Evolutionary conservation across 2,113 vertebrate genomes (phyloP).

Genomic region (Hypomesus transpacificus): DNA sequence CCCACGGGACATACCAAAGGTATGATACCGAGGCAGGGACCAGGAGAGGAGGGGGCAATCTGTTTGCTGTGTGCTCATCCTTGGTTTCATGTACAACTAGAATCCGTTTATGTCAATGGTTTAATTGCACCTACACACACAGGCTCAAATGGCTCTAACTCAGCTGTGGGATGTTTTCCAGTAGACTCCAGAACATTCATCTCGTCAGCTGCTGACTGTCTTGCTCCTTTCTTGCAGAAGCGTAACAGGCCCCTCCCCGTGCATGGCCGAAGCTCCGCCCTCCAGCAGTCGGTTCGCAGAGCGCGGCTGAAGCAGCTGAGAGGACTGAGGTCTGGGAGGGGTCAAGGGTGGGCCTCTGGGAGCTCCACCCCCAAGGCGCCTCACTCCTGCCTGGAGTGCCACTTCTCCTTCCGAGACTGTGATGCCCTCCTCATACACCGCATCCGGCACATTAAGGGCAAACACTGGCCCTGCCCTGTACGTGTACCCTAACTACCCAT

Average conservation of each 20-base stretch:
- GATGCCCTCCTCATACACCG: constrained; percentile 75
- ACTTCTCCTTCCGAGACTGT: constrained; percentile 68
- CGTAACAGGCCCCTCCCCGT: constrained; percentile 40
- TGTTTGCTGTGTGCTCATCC: not conserved
- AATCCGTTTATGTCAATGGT: no score
- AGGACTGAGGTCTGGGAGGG: no score
- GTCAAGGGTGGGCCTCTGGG: constrained; percentile 44
- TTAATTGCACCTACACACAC: no score
- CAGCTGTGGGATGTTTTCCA: no score
- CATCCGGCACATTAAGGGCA: constrained; percentile 74
- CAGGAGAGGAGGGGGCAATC: not conserved
- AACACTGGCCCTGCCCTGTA: constrained; percentile 80
- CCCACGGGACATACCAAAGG: constrained; percentile 51
- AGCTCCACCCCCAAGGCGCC: constrained; percentile 59
- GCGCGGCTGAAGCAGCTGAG: constrained; percentile 63
- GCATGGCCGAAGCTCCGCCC: constrained; percentile 47
- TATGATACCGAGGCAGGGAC: constrained; percentile 7
- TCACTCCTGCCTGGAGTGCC: constrained; percentile 70
- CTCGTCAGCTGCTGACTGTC: not conserved
- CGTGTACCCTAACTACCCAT: constrained; percentile 27
- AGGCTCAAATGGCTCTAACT: no score
- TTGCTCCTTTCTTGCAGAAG: constrained; percentile 41
- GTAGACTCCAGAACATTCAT: no score
- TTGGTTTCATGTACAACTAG: not conserved
- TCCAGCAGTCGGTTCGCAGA: constrained; percentile 58